Conservation (phyloP, 2,113 vertebrate species). For the Poicephalus meyeri region DNA sequence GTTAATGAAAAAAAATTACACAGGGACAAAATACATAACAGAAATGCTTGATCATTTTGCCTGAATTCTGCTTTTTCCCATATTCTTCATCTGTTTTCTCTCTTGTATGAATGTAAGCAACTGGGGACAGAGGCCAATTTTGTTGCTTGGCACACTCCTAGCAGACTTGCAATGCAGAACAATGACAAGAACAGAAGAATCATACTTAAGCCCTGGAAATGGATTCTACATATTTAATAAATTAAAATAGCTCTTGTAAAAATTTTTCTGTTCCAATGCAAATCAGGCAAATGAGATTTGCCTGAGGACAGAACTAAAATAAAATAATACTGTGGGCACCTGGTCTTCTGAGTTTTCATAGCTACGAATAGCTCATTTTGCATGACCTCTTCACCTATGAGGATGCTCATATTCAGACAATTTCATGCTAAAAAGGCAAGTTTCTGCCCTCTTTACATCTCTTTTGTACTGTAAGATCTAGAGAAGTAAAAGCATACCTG, state of each 20-base stretch:
- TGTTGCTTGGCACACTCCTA: slow-evolving; percentile 14
- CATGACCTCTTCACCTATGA: not conserved
- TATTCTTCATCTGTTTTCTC: slow-evolving; percentile 33
- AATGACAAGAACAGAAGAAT: not conserved
- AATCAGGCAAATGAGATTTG: not conserved
- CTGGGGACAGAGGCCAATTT: not conserved
- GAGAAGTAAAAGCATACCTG: slow-evolving; percentile 79
- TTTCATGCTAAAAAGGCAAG: not conserved
- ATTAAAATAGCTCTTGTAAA: not conserved
- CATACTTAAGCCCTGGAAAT: not conserved
- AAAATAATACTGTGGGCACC: not conserved
- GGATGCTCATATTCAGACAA: not conserved
- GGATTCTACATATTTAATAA: not conserved
- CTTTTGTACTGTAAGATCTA: not conserved
- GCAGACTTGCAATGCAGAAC: not conserved
- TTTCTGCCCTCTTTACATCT: not conserved
- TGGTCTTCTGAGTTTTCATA: not conserved
- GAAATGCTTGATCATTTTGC: not conserved
- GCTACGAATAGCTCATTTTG: not conserved
- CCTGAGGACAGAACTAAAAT: not conserved
- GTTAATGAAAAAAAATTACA: not conserved
- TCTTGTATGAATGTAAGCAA: not conserved
- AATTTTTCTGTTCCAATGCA: not conserved
- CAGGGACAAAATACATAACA: not conserved
- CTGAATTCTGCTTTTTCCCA: not conserved